Evolutionary conservation across 1,140 invertebrate species (phyloP).

Genomic region (Holotrichia oblita): DNA sequence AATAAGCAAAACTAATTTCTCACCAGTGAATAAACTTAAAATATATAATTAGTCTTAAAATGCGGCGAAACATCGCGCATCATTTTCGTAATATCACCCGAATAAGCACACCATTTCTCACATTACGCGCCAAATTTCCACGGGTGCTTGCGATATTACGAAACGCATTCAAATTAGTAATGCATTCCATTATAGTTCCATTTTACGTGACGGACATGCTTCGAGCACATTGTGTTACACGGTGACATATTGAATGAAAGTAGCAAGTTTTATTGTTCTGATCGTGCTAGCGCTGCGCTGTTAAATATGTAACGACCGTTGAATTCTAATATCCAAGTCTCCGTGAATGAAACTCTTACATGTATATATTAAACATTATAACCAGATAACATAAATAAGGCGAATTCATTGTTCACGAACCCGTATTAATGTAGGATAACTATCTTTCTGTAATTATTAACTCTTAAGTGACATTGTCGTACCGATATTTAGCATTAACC

Average conservation of each 20-base stretch:
- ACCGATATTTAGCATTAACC: slow-evolving; percentile 1
- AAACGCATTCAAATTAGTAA: background rate
- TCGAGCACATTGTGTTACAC: background rate
- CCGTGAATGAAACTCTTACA: background rate
- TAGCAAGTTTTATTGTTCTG: background rate
- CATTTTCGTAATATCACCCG: background rate
- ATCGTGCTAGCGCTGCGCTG: background rate
- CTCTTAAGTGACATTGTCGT: slow-evolving; percentile 16
- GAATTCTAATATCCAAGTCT: background rate
- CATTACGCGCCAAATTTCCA: background rate
- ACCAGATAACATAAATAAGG: background rate
- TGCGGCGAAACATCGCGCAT: background rate
- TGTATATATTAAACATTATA: background rate
- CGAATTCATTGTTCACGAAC: slow-evolving; percentile 10
- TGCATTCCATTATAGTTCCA: background rate
- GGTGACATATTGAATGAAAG: background rate
- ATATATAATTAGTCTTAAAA: too few species aligned
- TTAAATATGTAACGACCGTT: slow-evolving; percentile 13
- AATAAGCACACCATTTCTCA: background rate
- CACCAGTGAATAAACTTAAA: too few species aligned
- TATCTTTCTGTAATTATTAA: slow-evolving; percentile 8
- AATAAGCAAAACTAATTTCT: too few species aligned
- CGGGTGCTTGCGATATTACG: background rate
- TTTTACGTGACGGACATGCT: background rate
- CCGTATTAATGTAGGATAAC: slow-evolving; percentile 1